Evolutionary conservation across 2,888 invertebrate species (phyloP).

Genomic region (Eudasyphora cyanicolor): DNA sequence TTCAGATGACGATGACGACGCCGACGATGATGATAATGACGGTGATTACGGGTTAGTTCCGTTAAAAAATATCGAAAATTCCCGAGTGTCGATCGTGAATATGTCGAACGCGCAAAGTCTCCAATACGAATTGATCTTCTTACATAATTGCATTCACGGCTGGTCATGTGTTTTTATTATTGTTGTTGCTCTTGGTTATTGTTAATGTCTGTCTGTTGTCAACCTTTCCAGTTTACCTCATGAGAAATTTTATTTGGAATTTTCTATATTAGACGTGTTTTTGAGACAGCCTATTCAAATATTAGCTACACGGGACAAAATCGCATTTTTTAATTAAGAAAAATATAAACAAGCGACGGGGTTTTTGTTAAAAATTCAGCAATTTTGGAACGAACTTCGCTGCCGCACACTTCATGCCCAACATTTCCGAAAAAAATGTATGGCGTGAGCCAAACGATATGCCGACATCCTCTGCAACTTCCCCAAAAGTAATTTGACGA

Average conservation of each 20-base stretch:
- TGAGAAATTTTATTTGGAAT: slow-evolving; percentile 29
- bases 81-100: neutral
- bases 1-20: too few relatives aligned
- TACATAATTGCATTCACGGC: slow-evolving; percentile 45
- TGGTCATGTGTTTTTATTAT: neutral
- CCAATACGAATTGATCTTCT: slow-evolving; percentile 31
- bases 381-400: too few relatives aligned
- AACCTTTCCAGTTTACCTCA: slow-evolving; percentile 8
- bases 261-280: neutral
- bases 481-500: too few relatives aligned
- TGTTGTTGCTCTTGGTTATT: neutral
- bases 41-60: slow-evolving; percentile 47
- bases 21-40: neutral
- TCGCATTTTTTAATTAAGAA: too few relatives aligned
- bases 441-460: too few relatives aligned
- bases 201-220: neutral
- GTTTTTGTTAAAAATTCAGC: too few relatives aligned
- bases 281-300: too few relatives aligned
- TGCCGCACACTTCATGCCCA: too few relatives aligned
- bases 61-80: slow-evolving; percentile 47
- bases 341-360: too few relatives aligned
- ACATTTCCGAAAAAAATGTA: too few relatives aligned
- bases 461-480: too few relatives aligned
- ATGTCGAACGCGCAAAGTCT: neutral
- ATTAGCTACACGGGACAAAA: too few relatives aligned